Base-by-base conservation (phyloP, 2,888 invertebrate genomes). In the Ophonus ardosiacus region DNA sequence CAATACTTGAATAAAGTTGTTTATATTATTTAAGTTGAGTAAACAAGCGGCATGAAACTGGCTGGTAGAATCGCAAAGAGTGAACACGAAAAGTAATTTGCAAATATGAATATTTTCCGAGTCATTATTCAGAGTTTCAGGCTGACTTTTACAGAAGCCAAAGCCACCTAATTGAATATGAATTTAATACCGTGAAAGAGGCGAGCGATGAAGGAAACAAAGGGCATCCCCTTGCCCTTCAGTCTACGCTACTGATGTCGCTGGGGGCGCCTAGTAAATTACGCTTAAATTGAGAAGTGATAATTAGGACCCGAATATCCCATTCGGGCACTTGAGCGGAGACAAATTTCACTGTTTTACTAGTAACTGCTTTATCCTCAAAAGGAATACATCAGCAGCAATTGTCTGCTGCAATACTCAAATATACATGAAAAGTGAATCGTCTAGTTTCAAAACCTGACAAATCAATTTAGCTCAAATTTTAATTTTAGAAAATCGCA, bases 81-180 rank as follows among this genome's bases (percentile, higher is more conserved):
- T 59, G 57, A 84, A 84, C 84, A 78, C 56, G 65, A 80, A 65
- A 80, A 80, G 85, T 80, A 85, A 85, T 85, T 85, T 85, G 80
- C 85, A 85, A 85, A 84, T 85, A 80, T 85, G 85, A 85, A 85
- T 85, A 85, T 85, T 85, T 84, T 85, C 80, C 65, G 57, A 31
- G 56, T 85, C 80, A 80, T 85, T 85, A 85, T 85, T 85, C 80
- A 24, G 61, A 15, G 80, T 78, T 84, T 63, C 40, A 79, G 31
- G 56, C 79, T 51, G 79, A 68, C 84, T 80, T 80, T 85, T 80
- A 79, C 79, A 79, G 79, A 79, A 80, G 85, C 43, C 71, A 43
- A 24, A 63, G 63, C 71, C 74, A 83, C 78, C 80, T 85, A 85
- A 85, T 85, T 85, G 85, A 85, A 85, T 85, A 85, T 85, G 85